Evolutionary conservation across 1,140 invertebrate genomes (phyloP), one percentile per base, ranked within the genome.

Genomic region (Polyergus mexicanus): DNA sequence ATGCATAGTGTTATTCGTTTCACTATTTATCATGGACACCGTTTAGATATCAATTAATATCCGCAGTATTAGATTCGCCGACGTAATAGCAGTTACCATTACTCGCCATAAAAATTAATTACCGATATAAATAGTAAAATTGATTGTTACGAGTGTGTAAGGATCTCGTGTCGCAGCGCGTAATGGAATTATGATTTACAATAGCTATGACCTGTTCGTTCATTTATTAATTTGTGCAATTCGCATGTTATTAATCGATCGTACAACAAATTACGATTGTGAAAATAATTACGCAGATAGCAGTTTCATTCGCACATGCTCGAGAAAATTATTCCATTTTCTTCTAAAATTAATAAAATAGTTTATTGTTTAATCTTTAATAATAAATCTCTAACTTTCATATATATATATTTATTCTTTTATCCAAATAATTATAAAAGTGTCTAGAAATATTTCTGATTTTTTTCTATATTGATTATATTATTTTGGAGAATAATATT

Each of bases 41-140:
- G 19, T n/a, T 72, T 16, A n/a, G 35, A 44, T 32, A 47, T 74
- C 51, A 74, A 72, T 83, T 83, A 47, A 72, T 74, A 72, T 28
- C 19, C 13, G 10, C 19, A 4, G 5, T 0, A 44, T 72, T 83
- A 83, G 35, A 22, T 69, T 69, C 19, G 11, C 6, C 3, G 19
- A 25, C 3, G 19, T 38, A 56, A 69, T 11, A 16, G 35, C 35
- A 71, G 38, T 80, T 71, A n/a, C 2, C 13, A 72, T 6, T 11
- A 32, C 3, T 1, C 19, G 38, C 16, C 3, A n/a, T 54, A 54
- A 72, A 72, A 83, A 72, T 60, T 83, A 72, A 83, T 83, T 69
- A 47, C 5, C 41, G 2, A 19, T 35, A 62, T 35, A 72, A 83
- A 81, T 44, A 72, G 54, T 1, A 5, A 78, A 76, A 38, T 80